Percentiles rank a stretch among this genome's conserved stretches.
These are phyloP conservation scores for Strigops habroptila DNA, from an alignment of 2,113 vertebrate genomes.

Conservation along the genomic window DNA sequence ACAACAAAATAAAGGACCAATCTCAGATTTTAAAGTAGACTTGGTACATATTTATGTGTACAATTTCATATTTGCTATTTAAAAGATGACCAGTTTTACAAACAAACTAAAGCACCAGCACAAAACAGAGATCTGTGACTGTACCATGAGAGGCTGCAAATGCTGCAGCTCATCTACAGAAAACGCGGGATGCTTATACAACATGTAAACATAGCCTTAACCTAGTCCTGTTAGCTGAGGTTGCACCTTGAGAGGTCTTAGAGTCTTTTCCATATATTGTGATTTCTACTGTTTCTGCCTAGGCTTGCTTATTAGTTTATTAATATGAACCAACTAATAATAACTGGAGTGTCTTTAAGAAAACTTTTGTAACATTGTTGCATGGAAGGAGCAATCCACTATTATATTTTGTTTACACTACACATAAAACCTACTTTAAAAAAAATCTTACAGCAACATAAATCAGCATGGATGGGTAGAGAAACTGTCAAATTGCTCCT, in stretches of 20 bases:
- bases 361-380: not conserved
- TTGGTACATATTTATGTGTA: not conserved
- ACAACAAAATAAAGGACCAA: not conserved
- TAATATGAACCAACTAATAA: not conserved
- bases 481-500: not conserved
- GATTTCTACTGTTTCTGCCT: not conserved
- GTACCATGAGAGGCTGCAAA: not conserved
- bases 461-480: not conserved
- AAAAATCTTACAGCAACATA: not conserved
- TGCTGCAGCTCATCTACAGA: not conserved
- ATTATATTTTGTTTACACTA: not conserved
- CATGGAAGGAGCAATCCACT: not conserved
- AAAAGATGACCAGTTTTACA: not conserved
- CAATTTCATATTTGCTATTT: not conserved
- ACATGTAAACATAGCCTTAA: not conserved
- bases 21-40: not conserved
- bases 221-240: not conserved
- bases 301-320: not conserved
- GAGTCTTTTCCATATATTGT: not conserved
- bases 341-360: not conserved
- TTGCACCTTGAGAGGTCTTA: not conserved
- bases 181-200: not conserved
- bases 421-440: not conserved
- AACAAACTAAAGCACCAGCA: not conserved
- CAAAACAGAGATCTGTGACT: not conserved